Conservation (phyloP, 2,888 invertebrate species). For the Epicampocera succincta region DNA sequence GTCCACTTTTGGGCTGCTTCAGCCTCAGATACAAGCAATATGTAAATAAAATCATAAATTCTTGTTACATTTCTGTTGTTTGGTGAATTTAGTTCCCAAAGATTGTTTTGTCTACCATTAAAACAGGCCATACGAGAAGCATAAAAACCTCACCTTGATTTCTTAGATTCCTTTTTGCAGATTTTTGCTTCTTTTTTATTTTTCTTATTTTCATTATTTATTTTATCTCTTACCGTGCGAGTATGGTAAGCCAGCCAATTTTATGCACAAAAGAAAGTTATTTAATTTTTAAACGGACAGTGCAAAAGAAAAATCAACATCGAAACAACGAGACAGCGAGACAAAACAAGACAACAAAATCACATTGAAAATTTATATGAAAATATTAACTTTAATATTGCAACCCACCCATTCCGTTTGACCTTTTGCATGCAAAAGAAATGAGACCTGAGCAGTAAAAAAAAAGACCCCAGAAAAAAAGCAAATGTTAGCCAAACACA, state of each 20-base stretch:
- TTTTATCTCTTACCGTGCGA: conserved; percentile 42
- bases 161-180: conserved; percentile 23
- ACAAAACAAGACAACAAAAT: conserved; percentile 10
- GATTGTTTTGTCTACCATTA: conserved; percentile 30
- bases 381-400: conserved; percentile 68
- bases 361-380: conserved; percentile 58
- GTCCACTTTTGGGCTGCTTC: conserved; percentile 9
- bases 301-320: conserved; percentile 40
- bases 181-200: not conserved
- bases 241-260: conserved; percentile 43
- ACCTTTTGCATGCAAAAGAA: conserved; percentile 64
- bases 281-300: conserved; percentile 67
- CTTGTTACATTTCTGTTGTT: conserved; percentile 60
- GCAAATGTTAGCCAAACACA: conserved; percentile 53
- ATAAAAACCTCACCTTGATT: conserved; percentile 62
- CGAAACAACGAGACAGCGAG: conserved; percentile 22
- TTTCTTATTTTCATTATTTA: conserved; percentile 37
- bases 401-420: conserved; percentile 70
- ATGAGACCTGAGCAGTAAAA: conserved; percentile 30
- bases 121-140: conserved; percentile 25
- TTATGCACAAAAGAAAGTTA: conserved; percentile 65
- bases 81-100: conserved; percentile 55
- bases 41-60: conserved; percentile 70
- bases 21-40: conserved; percentile 54
- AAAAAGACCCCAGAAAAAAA: conserved; percentile 25